Conservation (phyloP, 1,140 invertebrate genomes). For the Tetragonula clypearis region DNA sequence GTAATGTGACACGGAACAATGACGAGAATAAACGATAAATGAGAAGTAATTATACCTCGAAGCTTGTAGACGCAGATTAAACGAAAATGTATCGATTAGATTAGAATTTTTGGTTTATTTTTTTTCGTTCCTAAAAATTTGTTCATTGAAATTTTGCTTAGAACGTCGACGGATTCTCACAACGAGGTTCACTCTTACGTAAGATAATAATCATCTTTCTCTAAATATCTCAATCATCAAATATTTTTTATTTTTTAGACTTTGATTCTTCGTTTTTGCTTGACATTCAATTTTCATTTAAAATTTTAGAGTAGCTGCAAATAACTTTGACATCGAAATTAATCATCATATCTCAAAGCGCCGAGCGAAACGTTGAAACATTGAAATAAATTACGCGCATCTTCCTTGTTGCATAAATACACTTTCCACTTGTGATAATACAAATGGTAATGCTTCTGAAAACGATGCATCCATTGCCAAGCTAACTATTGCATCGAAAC, state of each 20-base stretch:
- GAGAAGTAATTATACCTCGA: slow-evolving; percentile 4
- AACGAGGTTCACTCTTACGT: not conserved
- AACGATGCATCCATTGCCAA: slow-evolving; percentile 7
- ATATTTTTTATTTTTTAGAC: not conserved
- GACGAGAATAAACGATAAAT: slow-evolving; percentile 20
- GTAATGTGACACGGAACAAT: slow-evolving; percentile 35
- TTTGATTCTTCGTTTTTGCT: not conserved
- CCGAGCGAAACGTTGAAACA: too few relatives aligned
- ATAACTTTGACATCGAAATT: not conserved
- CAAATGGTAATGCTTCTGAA: not conserved
- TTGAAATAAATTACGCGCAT: not conserved
- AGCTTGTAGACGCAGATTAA: not conserved
- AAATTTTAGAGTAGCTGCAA: not conserved
- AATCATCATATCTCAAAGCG: not conserved
- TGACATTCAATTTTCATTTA: not conserved
- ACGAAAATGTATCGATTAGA: not conserved
- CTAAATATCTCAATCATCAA: not conserved
- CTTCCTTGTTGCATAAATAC: slow-evolving; percentile 20
- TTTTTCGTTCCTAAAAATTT: not conserved
- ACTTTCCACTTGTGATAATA: slow-evolving; percentile 26
- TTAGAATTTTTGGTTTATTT: not conserved
- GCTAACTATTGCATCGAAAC: slow-evolving; percentile 16
- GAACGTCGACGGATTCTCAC: not conserved
- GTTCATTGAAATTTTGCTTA: not conserved
- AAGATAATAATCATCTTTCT: not conserved